Percentiles rank a stretch among this genome's conserved stretches.
phyloP scores from a whole-genome alignment of 2,113 vertebrate species.

The Neotoma lepida region DNA sequence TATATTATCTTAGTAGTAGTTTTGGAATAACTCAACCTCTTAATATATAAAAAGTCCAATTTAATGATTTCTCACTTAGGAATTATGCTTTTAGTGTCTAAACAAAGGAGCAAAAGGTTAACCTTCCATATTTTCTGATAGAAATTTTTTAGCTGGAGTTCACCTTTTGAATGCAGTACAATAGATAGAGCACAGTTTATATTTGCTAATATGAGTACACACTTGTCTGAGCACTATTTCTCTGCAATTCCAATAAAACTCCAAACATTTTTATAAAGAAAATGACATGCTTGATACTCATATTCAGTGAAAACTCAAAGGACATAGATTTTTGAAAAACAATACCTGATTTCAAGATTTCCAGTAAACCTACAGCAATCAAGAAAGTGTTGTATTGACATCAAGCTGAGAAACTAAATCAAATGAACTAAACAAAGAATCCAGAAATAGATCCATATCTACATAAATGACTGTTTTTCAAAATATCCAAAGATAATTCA shows the following conservation, averaged over 20 bases:
- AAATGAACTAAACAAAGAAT: neutral
- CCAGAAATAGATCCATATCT: neutral
- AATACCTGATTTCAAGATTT: neutral
- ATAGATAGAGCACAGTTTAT: neutral
- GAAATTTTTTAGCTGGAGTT: neutral
- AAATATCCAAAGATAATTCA: neutral
- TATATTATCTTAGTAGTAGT: neutral
- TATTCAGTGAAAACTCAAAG: neutral
- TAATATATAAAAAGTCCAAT: neutral
- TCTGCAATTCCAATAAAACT: neutral
- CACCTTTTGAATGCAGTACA: neutral
- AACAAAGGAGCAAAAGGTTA: neutral
- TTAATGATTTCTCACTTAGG: neutral
- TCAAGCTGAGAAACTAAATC: neutral
- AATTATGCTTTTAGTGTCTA: neutral
- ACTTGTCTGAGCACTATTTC: neutral
- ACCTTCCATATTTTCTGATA: neutral
- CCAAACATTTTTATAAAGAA: neutral
- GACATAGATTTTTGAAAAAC: neutral
- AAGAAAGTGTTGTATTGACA: neutral
- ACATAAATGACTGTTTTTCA: neutral
- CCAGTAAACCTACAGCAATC: neutral
- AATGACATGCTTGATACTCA: neutral
- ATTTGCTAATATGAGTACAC: neutral
- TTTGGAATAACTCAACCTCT: neutral